Evolutionary conservation across 2,888 invertebrate species (phyloP), one percentile per base, ranked within the genome.

Genomic region (Zygogramma bicolorata): DNA sequence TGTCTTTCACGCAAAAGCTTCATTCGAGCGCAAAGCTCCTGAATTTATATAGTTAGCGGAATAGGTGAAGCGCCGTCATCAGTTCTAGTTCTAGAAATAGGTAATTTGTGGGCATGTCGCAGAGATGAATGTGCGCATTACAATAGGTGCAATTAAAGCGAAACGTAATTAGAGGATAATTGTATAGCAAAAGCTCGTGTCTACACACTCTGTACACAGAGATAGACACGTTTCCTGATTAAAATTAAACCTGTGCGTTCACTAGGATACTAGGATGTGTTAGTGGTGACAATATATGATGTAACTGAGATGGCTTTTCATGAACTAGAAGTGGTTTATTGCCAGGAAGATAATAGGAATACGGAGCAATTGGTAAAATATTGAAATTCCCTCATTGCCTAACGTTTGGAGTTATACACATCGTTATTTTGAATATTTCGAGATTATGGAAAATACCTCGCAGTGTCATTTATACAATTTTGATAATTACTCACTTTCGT

Each of bases 151-250:
- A 73, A 78, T 78, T 78, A 75, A 74, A 71, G 68, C 66, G 46
- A 74, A 75, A 75, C 68, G 75, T 71, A 78, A 77, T 78, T 75
- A 74, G 75, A 71, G 71, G 69, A 75, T 76, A 76, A 78, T 78
- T 78, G 78, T 74, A 65, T 65, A 67, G 73, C 70, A 73, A 67
- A 75, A 73, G 70, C 75, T 69, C 68, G 40, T 74, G 72, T 68
- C 53, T 67, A 76, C 74, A 70, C 59, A 59, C 59, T 67, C 58
- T 58, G 42, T 65, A 70, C 59, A 71, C 59, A 65, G 13, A 71
- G 65, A 68, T 65, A 65, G 71, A 71, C 58, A 70, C 46, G 65
- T 25, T 31, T 57, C 46, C 27, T 59, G 65, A 75, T 77, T 74
- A 69, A 73, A 75, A 75, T 75, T 78, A 68, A 60, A 75, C 70